These are phyloP conservation scores for Galago senegalensis DNA, from an alignment of 2,797 vertebrate species.

Conservation along the genomic window DNA sequence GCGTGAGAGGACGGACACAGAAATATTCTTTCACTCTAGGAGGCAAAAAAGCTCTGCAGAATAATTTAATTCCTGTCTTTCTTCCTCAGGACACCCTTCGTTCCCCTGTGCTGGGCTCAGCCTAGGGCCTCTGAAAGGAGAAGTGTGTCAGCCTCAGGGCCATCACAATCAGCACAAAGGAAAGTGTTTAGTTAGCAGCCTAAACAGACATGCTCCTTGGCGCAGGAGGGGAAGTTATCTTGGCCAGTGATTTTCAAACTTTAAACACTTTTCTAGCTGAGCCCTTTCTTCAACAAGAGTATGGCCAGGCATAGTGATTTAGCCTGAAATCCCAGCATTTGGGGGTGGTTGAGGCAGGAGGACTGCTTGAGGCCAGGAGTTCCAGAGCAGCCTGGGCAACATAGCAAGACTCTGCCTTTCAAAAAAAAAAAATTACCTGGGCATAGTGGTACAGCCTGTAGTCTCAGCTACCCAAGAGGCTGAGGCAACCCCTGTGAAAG, in stretches of 20 bases:
- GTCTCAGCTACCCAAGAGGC: not conserved
- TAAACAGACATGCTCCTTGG: not conserved
- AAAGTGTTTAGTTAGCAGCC: not conserved
- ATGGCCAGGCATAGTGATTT: not conserved
- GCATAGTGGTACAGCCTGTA: not conserved
- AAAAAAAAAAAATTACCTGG: not conserved
- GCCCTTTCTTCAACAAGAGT: not conserved
- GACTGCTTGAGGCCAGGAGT: not conserved
- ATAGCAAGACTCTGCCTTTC: not conserved
- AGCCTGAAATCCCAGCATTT: not conserved
- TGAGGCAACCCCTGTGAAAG: not conserved
- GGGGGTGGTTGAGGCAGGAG: not conserved
- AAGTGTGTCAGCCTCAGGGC: not conserved
- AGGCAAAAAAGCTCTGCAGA: not conserved
- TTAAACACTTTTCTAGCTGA: not conserved
- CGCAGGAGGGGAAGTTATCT: not conserved
- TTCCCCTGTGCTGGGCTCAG: not conserved
- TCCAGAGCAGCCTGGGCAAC: not conserved
- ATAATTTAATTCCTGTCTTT: not conserved
- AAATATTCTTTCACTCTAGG: not conserved
- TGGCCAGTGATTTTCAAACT: not conserved
- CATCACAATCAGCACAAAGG: not conserved
- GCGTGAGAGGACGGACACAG: accelerated
- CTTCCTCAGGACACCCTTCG: accelerated
- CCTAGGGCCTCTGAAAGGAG: not conserved